Base-by-base conservation (phyloP, 2,888 invertebrate species). In the Caenorhabditis auriculariae region DNA sequence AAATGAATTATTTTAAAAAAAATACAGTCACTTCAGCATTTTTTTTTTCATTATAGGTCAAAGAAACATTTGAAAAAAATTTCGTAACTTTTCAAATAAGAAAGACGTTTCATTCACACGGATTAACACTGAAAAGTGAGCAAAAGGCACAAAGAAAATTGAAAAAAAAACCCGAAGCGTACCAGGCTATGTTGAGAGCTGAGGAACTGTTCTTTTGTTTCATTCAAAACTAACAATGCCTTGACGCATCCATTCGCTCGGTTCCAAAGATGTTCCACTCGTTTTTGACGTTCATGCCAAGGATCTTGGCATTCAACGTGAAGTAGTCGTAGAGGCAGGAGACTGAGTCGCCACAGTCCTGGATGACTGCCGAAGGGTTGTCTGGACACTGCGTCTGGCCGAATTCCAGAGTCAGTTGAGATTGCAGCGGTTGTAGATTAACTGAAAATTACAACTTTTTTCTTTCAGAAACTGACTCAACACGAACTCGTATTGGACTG, bases 351-450 rank as follows among this genome's bases (percentile, higher is more conserved):
- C 73, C 73, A 39, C 73, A 73, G 15, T 73, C 73, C 26, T 65
- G 56, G 26, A 76, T 68, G 46, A 78, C 69, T 9, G 60, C 66
- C 2, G 66, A 60, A 27, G 79, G 79, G 52, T 79, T 80, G 57
- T 79, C 79, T 2, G 79, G 79, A 56, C 79, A 79, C 38, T 73
- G 67, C 2, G 61, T 57, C 15, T 68, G 66, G n/a, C 75, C 77
- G 54, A 69, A 76, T 9, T 69, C 60, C 45, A 61, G 51, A 3
- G 69, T 71, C 9, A 78, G 46, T 38, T 72, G 69, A 2, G 72
- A 66, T 51, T 72, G 74, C 23, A 75, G 60, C 9, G 78, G 79
- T 45, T 78, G 78, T 41, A 75, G 28, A 23, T 70, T 74, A 54
- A 76, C 77, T 76, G 57, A 48, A 76, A 69, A 21, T 29, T n/a